Evolutionary conservation across 1,140 invertebrate genomes (phyloP).

Genomic region (Bacillus rossius): DNA sequence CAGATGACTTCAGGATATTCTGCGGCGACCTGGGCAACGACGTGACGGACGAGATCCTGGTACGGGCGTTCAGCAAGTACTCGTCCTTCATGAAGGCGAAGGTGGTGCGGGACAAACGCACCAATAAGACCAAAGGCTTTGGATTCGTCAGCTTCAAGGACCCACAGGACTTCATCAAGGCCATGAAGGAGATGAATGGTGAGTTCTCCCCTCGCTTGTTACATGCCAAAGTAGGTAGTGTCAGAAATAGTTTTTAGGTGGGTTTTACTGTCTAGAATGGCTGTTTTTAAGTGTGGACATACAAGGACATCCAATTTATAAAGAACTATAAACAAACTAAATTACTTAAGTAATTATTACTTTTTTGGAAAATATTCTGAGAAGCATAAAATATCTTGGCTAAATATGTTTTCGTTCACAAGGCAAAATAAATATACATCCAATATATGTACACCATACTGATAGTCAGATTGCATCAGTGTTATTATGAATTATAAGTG

Average conservation of each 20-base stretch:
- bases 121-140: constrained; percentile 98
- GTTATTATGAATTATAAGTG: too few relatives aligned
- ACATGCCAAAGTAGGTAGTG: constrained; percentile 14
- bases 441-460: too few relatives aligned
- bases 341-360: too few relatives aligned
- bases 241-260: background rate
- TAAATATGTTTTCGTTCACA: too few relatives aligned
- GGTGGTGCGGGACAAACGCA: constrained; percentile 93
- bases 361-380: too few relatives aligned
- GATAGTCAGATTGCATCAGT: too few relatives aligned
- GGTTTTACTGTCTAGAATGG: background rate
- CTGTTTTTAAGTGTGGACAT: background rate
- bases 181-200: constrained; percentile 98
- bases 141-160: constrained; percentile 99
- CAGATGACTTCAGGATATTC: constrained; percentile 97
- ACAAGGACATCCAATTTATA: background rate
- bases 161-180: constrained; percentile 94
- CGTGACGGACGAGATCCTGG: constrained; percentile 94
- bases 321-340: background rate
- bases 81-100: constrained; percentile 92
- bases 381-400: too few relatives aligned
- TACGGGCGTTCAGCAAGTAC: constrained; percentile 92
- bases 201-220: too few relatives aligned
- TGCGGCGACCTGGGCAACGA: constrained; percentile 99
- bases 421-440: too few relatives aligned